These are phyloP conservation scores for Acleris emargana DNA, from an alignment of 2,888 invertebrate species.

Conservation along the genomic window DNA sequence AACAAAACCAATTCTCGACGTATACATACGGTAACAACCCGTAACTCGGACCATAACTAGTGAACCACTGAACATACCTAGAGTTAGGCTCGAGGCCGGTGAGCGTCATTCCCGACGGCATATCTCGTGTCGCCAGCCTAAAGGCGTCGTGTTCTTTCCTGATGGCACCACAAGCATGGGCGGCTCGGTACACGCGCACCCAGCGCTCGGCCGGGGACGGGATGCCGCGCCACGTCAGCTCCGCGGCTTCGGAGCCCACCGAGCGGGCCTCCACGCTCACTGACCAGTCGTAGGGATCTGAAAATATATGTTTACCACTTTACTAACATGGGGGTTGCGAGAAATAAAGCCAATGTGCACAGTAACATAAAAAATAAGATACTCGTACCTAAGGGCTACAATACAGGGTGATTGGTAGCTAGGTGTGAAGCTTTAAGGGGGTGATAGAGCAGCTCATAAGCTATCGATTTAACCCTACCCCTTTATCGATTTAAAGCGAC, in stretches of 20 bases:
- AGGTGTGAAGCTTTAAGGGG: too few relatives aligned
- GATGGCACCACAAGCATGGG: slow-evolving; percentile 77
- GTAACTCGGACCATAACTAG: too few relatives aligned
- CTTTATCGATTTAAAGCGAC: too few relatives aligned
- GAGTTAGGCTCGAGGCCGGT: slow-evolving; percentile 85
- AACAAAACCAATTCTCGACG: too few relatives aligned
- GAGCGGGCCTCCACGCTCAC: slow-evolving; percentile 90
- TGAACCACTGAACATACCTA: slow-evolving; percentile 50
- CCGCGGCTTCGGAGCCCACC: slow-evolving; percentile 90
- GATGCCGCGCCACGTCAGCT: slow-evolving; percentile 92
- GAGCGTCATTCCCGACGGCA: slow-evolving; percentile 63
- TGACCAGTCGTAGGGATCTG: slow-evolving; percentile 93
- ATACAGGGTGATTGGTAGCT: too few relatives aligned
- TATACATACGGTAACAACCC: too few relatives aligned
- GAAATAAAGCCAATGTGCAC: too few relatives aligned
- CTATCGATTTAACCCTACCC: too few relatives aligned
- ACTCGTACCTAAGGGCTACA: too few relatives aligned
- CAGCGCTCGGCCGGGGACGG: slow-evolving; percentile 95
- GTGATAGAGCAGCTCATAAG: too few relatives aligned
- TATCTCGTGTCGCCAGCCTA: slow-evolving; percentile 67
- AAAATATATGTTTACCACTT: background rate
- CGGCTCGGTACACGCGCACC: slow-evolving; percentile 94
- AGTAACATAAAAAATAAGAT: too few relatives aligned
- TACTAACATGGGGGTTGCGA: too few relatives aligned
- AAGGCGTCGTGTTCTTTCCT: slow-evolving; percentile 69